phyloP scores from a whole-genome alignment of 2,113 vertebrate genomes.

The Macrotus californicus region DNA sequence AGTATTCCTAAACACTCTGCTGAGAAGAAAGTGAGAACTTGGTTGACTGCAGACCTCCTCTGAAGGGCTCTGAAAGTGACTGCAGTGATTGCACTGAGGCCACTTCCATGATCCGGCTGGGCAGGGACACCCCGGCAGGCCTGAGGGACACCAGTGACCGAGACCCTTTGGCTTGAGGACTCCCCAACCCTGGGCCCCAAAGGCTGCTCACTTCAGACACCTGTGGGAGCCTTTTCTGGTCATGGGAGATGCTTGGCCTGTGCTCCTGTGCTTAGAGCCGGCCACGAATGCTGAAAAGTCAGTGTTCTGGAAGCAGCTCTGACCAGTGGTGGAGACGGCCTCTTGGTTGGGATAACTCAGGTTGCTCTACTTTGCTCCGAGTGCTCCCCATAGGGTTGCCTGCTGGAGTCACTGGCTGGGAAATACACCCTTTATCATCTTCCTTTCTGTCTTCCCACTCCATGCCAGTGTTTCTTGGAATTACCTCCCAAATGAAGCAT shows the following conservation, averaged over 20 bases:
- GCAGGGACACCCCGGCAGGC: neutral
- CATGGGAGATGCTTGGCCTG: neutral
- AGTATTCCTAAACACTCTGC: neutral
- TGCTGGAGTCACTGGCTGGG: neutral
- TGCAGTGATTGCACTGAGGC: neutral
- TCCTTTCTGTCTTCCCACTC: too few relatives aligned
- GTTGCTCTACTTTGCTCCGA: too few relatives aligned
- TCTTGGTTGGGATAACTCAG: neutral
- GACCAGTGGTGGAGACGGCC: neutral
- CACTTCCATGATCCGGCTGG: neutral
- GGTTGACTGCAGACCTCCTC: neutral
- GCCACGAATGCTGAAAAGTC: neutral
- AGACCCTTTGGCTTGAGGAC: neutral
- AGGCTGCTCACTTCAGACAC: neutral
- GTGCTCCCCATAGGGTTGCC: neutral
- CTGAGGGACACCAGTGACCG: rapidly evolving
- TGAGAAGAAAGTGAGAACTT: neutral
- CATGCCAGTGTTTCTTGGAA: neutral
- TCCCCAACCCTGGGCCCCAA: neutral
- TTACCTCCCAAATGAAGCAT: neutral
- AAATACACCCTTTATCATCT: neutral
- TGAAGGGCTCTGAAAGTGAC: neutral
- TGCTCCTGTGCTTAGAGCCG: neutral
- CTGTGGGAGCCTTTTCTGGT: neutral
- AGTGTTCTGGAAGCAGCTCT: neutral